Conservation (phyloP, 2,797 vertebrate genomes). For the Hemitrygon akajei region DNA sequence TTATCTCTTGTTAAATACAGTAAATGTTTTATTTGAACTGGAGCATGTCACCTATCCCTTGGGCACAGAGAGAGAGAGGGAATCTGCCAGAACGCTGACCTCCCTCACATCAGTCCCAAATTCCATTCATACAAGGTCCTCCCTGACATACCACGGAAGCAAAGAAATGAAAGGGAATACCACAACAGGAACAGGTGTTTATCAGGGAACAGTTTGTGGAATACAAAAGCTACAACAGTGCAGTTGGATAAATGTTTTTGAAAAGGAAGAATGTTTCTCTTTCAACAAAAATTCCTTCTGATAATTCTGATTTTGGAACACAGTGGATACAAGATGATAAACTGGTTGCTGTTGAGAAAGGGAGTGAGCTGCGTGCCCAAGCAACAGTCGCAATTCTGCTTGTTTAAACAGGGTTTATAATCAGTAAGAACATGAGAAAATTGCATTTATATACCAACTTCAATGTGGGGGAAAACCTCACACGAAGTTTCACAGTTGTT, state of each 20-base stretch:
- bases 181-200: neutral
- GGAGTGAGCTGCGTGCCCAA: neutral
- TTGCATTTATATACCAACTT: neutral
- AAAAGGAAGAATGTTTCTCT: neutral
- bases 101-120: conserved; percentile 11
- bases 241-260: neutral
- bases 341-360: neutral
- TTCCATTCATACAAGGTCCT: neutral
- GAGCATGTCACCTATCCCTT: neutral
- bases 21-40: neutral
- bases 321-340: neutral
- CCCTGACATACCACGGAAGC: conserved; percentile 1
- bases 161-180: neutral
- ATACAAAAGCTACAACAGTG: neutral
- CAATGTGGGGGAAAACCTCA: neutral
- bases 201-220: conserved; percentile 4
- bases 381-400: neutral
- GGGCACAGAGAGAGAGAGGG: neutral
- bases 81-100: conserved; percentile 11
- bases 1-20: conserved; percentile 29
- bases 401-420: neutral
- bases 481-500: neutral
- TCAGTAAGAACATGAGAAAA: neutral
- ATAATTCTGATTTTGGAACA: neutral
- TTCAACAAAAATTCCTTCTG: neutral